Conservation (phyloP, 2,113 vertebrate genomes). For the Zingel zingel region DNA sequence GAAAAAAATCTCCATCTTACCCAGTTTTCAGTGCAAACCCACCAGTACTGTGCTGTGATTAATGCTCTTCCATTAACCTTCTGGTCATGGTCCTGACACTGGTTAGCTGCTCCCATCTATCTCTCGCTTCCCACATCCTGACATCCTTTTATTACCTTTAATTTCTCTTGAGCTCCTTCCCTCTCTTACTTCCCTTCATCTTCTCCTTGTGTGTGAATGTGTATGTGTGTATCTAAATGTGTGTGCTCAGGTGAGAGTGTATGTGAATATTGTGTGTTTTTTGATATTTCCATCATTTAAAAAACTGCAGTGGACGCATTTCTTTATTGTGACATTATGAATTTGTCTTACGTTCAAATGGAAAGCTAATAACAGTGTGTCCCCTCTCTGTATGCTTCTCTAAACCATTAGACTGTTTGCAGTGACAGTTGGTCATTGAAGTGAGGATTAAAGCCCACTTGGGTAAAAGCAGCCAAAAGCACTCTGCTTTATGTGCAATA, state of each 20-base stretch:
- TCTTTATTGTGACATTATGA: constrained; percentile 8
- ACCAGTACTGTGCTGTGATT: constrained; percentile 43
- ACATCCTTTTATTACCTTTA: constrained; percentile 53
- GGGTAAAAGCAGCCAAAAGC: constrained; percentile 9
- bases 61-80: constrained; percentile 71
- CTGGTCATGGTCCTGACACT: constrained; percentile 58
- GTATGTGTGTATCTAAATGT: background rate
- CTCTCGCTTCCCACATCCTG: constrained; percentile 48
- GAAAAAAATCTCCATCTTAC: background rate
- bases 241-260: background rate
- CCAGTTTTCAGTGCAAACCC: constrained; percentile 8
- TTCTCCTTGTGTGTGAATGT: background rate
- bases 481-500: constrained; percentile 39
- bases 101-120: constrained; percentile 59
- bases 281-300: background rate
- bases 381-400: constrained; percentile 2
- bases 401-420: constrained; percentile 32
- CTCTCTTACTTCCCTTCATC: constrained; percentile 4
- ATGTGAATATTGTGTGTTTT: background rate
- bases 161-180: constrained; percentile 17
- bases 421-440: constrained; percentile 43
- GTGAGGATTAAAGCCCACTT: constrained; percentile 51
- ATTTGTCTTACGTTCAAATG: constrained; percentile 6
- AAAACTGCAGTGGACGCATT: background rate
- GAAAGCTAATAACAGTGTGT: constrained; percentile 10